Base-by-base conservation (phyloP, 2,797 vertebrate genomes). In the Halcyon chelicuti region DNA sequence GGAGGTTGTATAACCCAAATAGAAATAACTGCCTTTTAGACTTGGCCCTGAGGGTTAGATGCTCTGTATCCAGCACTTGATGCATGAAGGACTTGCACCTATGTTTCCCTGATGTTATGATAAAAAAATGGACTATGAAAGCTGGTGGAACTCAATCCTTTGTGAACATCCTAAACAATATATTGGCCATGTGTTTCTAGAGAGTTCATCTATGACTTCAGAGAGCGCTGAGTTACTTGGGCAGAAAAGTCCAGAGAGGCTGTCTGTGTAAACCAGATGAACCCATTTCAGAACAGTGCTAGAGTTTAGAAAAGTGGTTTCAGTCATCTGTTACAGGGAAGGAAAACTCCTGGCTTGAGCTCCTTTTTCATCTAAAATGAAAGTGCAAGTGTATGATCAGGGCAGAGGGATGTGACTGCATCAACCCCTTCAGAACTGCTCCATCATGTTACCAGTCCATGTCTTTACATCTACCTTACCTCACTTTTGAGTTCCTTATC, bases 191-290 rank as follows among this genome's bases (percentile, higher is more conserved):
- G 0, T 54, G 23, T 79, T 91, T 79, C 26, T 67, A 71, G 22
- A 71, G 28, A 39, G 33, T 4, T 82, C 25, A 40, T 23, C 16
- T 55, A 29, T 79, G 46, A n/a, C 33, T 93, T 86, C 26, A 49
- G 70, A 11, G 35, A 37, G 40, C 39, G 26, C 52, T 66, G 33
- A 42, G 10, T 49, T 51, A 12, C 19, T 42, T 78, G 20, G 11
- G 42, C 44, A 67, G 62, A 79, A 73, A 71, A 25, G 7, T 77
- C 65, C 31, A 46, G 58, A 68, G 61, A 63, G 35, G 39, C 23
- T 0, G 0, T 14, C 11, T 70, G 5, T 0, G 1, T 78, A 63
- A 86, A 87, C 19, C 11, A 31, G 8, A n/a, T 18, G 10, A 66
- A 47, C 28, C 25, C 25, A 14, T 87, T 74, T 70, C 46, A 86